Evolutionary conservation across 1,140 invertebrate genomes (phyloP).

Genomic region (Ceratoteleas bidentatus): DNA sequence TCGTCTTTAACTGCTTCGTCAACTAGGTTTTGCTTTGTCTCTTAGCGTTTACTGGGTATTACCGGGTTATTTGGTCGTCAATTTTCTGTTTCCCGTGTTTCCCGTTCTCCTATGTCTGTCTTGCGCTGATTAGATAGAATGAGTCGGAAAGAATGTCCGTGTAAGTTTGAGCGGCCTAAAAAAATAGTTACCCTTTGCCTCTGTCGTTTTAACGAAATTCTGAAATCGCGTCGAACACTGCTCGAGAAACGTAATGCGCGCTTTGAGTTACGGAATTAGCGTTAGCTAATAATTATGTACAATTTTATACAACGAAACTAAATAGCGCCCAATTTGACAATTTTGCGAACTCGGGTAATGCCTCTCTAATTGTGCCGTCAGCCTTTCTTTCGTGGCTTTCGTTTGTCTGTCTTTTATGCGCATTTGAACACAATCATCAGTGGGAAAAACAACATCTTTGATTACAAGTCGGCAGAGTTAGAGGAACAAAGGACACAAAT

Average conservation of each 20-base stretch:
- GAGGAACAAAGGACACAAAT: too few relatives aligned
- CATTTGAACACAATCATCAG: not conserved
- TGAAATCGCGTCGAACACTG: constrained; percentile 34
- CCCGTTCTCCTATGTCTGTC: not conserved
- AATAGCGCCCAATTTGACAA: constrained; percentile 31
- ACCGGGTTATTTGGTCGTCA: constrained; percentile 48
- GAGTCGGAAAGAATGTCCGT: constrained; percentile 24
- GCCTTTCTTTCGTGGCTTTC: constrained; percentile 5
- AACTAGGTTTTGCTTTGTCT: not conserved
- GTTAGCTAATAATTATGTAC: constrained; percentile 54
- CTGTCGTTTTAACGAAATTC: constrained; percentile 66
- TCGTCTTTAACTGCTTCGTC: too few relatives aligned
- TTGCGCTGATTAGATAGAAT: constrained; percentile 2
- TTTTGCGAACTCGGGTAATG: constrained; percentile 42
- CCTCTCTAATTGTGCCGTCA: constrained; percentile 59
- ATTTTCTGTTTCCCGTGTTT: constrained; percentile 27
- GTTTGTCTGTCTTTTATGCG: not conserved
- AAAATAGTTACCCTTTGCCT: constrained; percentile 48
- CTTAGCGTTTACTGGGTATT: constrained; percentile 22
- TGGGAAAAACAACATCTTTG: not conserved
- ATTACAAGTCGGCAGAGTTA: too few relatives aligned
- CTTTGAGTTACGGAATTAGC: constrained; percentile 25
- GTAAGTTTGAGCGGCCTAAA: constrained; percentile 57
- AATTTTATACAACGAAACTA: constrained; percentile 62
- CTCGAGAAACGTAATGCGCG: constrained; percentile 22